A percentile compares a stretch with the other conserved stretches of the same genome.
Evolutionary conservation across 2,888 invertebrate species (phyloP).

Genomic region (Colostygia pectinataria): DNA sequence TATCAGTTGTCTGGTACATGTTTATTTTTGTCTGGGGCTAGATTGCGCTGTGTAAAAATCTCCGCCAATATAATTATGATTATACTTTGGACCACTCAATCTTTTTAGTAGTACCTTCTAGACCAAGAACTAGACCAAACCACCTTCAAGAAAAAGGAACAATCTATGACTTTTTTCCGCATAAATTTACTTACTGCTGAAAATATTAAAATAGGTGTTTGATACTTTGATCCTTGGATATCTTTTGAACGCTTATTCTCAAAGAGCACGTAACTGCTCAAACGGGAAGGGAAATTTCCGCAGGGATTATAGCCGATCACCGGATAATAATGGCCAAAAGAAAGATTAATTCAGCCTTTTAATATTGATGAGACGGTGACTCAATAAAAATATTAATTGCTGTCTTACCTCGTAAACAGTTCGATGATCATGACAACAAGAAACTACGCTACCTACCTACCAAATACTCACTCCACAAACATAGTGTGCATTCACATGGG

Average conservation of each 20-base stretch:
- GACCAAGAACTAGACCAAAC: no score
- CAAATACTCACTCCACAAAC: no score
- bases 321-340: slow-evolving; percentile 58
- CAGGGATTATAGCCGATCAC: slow-evolving; percentile 43
- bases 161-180: background rate
- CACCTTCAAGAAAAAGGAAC: no score
- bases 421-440: slow-evolving; percentile 21
- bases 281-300: slow-evolving; percentile 49
- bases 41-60: no score
- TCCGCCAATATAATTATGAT: no score
- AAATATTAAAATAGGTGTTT: slow-evolving; percentile 6
- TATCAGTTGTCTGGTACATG: no score
- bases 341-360: slow-evolving; percentile 58
- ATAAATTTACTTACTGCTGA: background rate
- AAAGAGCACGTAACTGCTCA: slow-evolving; percentile 26
- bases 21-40: no score
- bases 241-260: slow-evolving; percentile 22
- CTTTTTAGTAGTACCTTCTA: no score
- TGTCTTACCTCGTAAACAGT: slow-evolving; percentile 66
- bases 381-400: slow-evolving; percentile 79
- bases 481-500: no score
- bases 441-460: no score
- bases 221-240: background rate
- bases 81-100: no score
- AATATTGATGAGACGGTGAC: slow-evolving; percentile 71